Conservation (phyloP, 2,888 invertebrate genomes). For the Drosophila diplacantha region DNA sequence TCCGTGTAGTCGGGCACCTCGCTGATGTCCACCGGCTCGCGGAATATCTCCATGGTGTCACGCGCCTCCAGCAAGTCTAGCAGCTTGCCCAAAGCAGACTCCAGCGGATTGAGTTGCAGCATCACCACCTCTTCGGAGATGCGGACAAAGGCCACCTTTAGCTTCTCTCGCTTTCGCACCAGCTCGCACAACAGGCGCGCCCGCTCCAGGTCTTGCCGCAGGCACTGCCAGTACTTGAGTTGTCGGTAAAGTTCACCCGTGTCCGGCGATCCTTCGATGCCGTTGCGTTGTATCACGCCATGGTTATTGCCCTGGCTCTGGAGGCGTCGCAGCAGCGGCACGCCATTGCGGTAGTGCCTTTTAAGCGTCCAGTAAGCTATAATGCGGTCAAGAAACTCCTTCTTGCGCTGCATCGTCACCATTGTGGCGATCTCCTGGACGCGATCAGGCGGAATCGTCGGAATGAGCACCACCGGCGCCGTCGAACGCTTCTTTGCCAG, state of each 20-base stretch:
- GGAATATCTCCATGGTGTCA: conserved; percentile 92
- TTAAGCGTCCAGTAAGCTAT: conserved; percentile 99
- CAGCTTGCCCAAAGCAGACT: conserved; percentile 86
- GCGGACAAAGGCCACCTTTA: conserved; percentile 91
- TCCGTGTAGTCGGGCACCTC: conserved; percentile 94
- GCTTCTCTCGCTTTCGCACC: conserved; percentile 95
- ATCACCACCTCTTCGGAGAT: conserved; percentile 89
- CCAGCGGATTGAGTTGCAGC: conserved; percentile 89
- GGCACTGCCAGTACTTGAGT: conserved; percentile 94
- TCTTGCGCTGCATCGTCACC: conserved; percentile 86
- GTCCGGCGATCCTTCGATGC: conserved; percentile 82
- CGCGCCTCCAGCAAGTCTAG: conserved; percentile 86
- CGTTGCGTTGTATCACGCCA: conserved; percentile 79
- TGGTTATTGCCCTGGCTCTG: conserved; percentile 82
- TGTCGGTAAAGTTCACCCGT: conserved; percentile 89
- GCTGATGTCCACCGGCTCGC: conserved; percentile 92
- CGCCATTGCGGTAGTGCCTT: conserved; percentile 95
- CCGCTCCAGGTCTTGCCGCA: conserved; percentile 95
- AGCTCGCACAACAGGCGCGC: conserved; percentile 94
- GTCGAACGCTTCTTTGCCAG: conserved; percentile 93
- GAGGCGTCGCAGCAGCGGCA: conserved; percentile 91
- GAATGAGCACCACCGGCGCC: conserved; percentile 94
- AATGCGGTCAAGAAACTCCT: conserved; percentile 91
- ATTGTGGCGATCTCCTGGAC: conserved; percentile 91
- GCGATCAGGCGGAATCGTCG: conserved; percentile 92